phyloP scores from a whole-genome alignment of 2,797 vertebrate genomes.

The Loriculus beryllinus region DNA sequence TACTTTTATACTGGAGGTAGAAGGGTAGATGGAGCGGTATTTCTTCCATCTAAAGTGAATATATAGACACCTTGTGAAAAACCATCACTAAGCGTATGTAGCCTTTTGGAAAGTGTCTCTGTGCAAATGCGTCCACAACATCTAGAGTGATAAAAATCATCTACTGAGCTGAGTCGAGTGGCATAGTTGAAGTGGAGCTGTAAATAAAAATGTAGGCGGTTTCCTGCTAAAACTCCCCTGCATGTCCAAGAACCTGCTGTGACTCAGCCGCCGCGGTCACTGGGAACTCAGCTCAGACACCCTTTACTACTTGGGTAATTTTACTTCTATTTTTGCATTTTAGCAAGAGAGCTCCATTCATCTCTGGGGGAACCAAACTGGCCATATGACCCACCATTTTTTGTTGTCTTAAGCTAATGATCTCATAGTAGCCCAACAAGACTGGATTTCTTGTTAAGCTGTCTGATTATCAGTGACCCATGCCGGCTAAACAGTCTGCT shows the following conservation, averaged over 20 bases:
- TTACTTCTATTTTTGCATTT: conserved; percentile 46
- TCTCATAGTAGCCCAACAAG: background rate
- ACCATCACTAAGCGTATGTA: background rate
- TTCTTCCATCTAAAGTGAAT: background rate
- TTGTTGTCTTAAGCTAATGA: background rate
- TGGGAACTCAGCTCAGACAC: conserved; percentile 37
- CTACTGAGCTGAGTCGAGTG: conserved; percentile 36
- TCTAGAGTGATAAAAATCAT: conserved; percentile 50
- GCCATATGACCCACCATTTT: background rate
- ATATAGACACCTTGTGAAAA: conserved; percentile 16
- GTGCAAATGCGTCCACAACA: conserved; percentile 20
- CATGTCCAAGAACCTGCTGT: conserved; percentile 51
- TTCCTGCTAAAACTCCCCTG: conserved; percentile 69
- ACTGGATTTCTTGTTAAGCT: background rate
- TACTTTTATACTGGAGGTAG: background rate
- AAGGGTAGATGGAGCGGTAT: background rate
- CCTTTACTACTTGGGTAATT: conserved; percentile 26
- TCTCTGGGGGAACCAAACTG: background rate
- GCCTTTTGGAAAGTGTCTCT: conserved; percentile 41
- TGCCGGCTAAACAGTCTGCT: background rate
- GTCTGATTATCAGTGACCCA: background rate
- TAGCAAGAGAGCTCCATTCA: conserved; percentile 12
- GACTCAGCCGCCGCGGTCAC: conserved; percentile 47
- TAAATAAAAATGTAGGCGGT: conserved; percentile 61
- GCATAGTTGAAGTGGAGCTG: conserved; percentile 40